These are phyloP conservation scores for Drosophila tanythrix DNA, from an alignment of 2,888 invertebrate species.

Conservation along the genomic window DNA sequence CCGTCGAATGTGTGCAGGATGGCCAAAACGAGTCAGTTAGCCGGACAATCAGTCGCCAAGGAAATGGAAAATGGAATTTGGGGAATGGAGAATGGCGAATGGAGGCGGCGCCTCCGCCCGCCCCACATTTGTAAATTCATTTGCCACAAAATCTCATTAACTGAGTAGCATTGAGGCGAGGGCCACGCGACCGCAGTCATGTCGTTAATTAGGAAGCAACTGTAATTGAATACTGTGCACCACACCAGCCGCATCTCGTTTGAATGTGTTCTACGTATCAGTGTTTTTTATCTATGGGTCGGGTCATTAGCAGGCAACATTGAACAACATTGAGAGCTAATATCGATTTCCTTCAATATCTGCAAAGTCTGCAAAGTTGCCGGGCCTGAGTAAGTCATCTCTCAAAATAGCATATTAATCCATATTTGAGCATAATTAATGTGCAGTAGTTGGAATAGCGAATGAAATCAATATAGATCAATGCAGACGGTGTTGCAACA, in stretches of 20 bases:
- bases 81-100: neutral
- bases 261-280: neutral
- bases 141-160: slow-evolving; percentile 71
- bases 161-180: slow-evolving; percentile 29
- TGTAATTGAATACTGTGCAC: slow-evolving; percentile 64
- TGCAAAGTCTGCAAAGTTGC: neutral
- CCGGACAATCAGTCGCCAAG: neutral
- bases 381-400: neutral
- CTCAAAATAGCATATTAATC: too few relatives aligned
- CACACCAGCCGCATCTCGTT: neutral
- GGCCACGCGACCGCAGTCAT: slow-evolving; percentile 39
- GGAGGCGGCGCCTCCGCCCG: neutral
- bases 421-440: neutral
- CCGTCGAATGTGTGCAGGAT: neutral
- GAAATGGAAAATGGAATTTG: neutral
- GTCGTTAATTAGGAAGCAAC: slow-evolving; percentile 63
- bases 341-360: neutral
- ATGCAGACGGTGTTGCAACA: neutral
- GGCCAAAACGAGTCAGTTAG: slow-evolving; percentile 9
- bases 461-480: neutral
- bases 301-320: neutral
- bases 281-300: neutral
- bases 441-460: neutral
- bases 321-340: neutral
- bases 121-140: slow-evolving; percentile 60